A percentile compares a stretch with the other conserved stretches of the same genome.
These are phyloP conservation scores for Apodemus sylvaticus DNA, from an alignment of 2,113 vertebrate genomes.

Conservation along the genomic window DNA sequence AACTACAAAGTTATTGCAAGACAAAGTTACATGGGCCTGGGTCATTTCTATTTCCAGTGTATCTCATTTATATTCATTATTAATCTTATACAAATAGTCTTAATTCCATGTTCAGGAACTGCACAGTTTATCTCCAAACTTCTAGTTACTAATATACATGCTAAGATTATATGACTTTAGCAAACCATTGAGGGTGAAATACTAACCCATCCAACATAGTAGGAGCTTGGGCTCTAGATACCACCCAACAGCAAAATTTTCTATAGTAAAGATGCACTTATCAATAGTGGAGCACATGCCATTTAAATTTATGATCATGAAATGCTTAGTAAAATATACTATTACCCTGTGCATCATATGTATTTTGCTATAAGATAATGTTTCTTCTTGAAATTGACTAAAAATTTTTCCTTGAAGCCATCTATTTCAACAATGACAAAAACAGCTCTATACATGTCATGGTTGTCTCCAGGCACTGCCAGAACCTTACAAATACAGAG, in stretches of 20 bases:
- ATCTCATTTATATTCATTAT: not conserved
- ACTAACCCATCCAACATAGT: not conserved
- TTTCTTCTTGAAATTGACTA: not conserved
- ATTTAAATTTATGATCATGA: not conserved
- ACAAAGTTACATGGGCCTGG: not conserved
- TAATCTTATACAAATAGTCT: not conserved
- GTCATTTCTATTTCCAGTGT: not conserved
- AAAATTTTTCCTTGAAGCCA: conserved; percentile 48
- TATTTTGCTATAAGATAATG: not conserved
- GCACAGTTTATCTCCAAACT: not conserved
- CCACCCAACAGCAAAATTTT: not conserved
- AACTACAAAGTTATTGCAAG: not conserved
- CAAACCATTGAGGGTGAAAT: not conserved
- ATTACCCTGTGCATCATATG: not conserved
- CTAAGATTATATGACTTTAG: not conserved
- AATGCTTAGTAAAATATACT: not conserved
- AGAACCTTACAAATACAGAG: too few relatives aligned
- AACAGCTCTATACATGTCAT: too few relatives aligned
- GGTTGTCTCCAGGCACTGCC: too few relatives aligned
- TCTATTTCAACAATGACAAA: conserved; percentile 43
- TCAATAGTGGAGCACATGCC: fast-evolving
- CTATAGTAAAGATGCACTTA: not conserved
- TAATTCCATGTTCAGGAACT: not conserved
- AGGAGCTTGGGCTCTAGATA: not conserved
- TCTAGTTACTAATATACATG: not conserved